Conservation (phyloP, 2,113 vertebrate species). For the Tricholaema leucomelas region DNA sequence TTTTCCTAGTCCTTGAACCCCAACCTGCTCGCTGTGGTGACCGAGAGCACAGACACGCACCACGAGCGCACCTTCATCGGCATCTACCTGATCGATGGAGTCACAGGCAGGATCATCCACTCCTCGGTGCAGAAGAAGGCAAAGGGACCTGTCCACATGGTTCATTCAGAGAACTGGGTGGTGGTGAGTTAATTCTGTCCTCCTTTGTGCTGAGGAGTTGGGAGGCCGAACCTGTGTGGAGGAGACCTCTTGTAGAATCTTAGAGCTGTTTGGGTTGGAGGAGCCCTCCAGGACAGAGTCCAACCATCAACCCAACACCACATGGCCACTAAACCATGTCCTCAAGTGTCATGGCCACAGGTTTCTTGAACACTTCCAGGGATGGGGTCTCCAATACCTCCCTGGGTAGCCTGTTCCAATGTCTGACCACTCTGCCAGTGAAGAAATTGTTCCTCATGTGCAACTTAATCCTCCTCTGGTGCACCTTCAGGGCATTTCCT, state of each 20-base stretch:
- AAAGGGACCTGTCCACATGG: conserved; percentile 90
- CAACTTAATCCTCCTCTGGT: no score
- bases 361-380: no score
- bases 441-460: no score
- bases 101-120: conserved; percentile 94
- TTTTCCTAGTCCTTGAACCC: conserved; percentile 90
- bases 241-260: not conserved
- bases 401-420: no score
- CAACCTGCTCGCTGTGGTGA: conserved; percentile 93
- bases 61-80: conserved; percentile 93
- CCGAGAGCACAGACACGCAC: conserved; percentile 89
- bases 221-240: not conserved
- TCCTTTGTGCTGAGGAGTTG: fast-evolving
- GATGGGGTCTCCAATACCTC: no score
- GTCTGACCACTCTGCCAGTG: no score
- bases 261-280: no score
- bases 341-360: no score
- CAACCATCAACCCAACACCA: no score
- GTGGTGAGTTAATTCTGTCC: conserved; percentile 81
- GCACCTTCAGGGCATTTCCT: no score
- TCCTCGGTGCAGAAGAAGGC: conserved; percentile 93
- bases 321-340: no score
- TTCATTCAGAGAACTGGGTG: conserved; percentile 98
- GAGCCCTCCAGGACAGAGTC: no score
- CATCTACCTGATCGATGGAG: conserved; percentile 89